phyloP scores from a whole-genome alignment of 2,888 invertebrate species.

The Nomada fabriciana region DNA sequence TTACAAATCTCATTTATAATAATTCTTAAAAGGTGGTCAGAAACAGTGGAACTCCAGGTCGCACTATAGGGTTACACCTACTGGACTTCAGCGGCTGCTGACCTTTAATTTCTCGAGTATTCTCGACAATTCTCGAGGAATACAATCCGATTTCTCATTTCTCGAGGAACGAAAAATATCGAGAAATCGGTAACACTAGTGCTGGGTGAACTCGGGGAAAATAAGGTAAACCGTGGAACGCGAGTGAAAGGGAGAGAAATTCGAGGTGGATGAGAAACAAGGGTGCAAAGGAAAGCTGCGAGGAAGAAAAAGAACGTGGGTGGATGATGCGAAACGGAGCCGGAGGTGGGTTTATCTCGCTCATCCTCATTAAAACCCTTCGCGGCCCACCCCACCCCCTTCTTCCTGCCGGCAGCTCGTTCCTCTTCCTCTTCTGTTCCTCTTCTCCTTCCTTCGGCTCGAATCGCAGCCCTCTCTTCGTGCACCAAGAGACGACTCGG shows the following conservation, averaged over 20 bases:
- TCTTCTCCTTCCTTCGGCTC: constrained; percentile 64
- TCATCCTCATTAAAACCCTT: constrained; percentile 82
- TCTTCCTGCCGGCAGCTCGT: constrained; percentile 67
- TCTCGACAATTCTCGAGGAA: too few relatives aligned
- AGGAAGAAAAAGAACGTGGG: constrained; percentile 26
- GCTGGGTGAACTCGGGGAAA: constrained; percentile 8
- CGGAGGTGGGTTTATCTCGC: constrained; percentile 78
- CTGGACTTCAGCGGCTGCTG: too few relatives aligned
- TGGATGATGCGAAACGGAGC: constrained; percentile 56
- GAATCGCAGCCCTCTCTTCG: constrained; percentile 57
- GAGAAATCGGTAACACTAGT: background rate
- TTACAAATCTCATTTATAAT: too few relatives aligned
- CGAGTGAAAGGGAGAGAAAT: constrained; percentile 16
- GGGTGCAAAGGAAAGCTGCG: constrained; percentile 30
- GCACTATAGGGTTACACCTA: too few relatives aligned
- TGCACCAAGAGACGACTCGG: constrained; percentile 27
- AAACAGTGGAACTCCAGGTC: too few relatives aligned
- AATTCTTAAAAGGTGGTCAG: too few relatives aligned
- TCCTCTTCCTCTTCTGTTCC: constrained; percentile 60
- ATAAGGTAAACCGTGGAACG: constrained; percentile 25
- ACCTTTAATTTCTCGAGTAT: too few relatives aligned
- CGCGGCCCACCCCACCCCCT: constrained; percentile 62
- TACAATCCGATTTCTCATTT: too few relatives aligned
- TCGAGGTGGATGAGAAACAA: constrained; percentile 26
- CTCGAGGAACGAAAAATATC: too few relatives aligned